A percentile compares a stretch with the other conserved stretches of the same genome.
These are phyloP conservation scores for Trimorus sp. DNA, from an alignment of 2,888 invertebrate genomes.

Conservation along the genomic window DNA sequence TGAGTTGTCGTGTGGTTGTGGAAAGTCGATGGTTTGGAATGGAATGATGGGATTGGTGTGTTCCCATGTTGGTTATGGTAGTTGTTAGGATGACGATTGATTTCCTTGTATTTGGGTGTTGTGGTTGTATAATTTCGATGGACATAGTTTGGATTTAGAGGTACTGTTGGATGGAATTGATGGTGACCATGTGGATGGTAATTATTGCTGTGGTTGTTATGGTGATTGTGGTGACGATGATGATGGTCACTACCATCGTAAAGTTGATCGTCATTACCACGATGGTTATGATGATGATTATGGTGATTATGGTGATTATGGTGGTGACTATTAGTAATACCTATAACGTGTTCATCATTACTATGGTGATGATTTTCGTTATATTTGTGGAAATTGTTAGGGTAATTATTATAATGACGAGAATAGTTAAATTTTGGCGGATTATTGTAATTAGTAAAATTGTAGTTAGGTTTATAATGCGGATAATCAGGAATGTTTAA, in stretches of 20 bases:
- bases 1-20: conserved; percentile 9
- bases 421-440: neutral
- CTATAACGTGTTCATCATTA: too few species aligned
- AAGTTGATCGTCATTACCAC: neutral
- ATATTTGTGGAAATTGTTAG: too few species aligned
- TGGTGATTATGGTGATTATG: conserved; percentile 2
- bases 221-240: conserved; percentile 15
- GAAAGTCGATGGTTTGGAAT: conserved; percentile 22
- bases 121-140: neutral
- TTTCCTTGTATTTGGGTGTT: neutral
- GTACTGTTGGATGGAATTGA: neutral
- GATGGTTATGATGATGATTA: conserved; percentile 6
- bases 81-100: conserved; percentile 11
- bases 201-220: conserved; percentile 6
- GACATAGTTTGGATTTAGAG: neutral
- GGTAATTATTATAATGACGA: neutral
- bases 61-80: conserved; percentile 23
- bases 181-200: conserved; percentile 6
- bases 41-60: conserved; percentile 25
- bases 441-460: neutral
- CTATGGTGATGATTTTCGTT: too few species aligned
- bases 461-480: conserved; percentile 14
- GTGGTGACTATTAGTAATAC: neutral
- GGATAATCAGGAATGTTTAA: conserved; percentile 10
- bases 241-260: conserved; percentile 12